phyloP scores from a whole-genome alignment of 1,140 invertebrate genomes.

The Aphaenogaster ashmeadi region DNA sequence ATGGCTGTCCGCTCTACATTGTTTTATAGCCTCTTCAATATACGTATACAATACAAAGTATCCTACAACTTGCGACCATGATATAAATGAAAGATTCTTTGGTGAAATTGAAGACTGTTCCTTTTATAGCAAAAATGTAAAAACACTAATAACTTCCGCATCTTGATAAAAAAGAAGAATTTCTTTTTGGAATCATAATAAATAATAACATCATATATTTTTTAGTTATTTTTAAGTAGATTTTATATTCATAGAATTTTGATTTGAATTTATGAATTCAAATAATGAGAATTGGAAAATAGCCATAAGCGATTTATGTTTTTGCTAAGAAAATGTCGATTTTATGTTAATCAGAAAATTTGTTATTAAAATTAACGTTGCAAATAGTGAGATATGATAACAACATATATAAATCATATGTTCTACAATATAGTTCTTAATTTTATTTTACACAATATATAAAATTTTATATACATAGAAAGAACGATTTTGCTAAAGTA shows the following conservation, averaged over 20 bases:
- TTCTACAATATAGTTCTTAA: not conserved
- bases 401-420: not conserved
- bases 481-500: too few relatives aligned
- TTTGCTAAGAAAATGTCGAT: not conserved
- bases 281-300: not conserved
- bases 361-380: not conserved
- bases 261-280: not conserved
- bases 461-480: slow-evolving; percentile 9
- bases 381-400: not conserved
- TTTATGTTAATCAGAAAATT: not conserved
- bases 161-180: not conserved
- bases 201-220: not conserved
- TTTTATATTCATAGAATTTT: not conserved
- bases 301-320: not conserved
- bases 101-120: not conserved
- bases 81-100: not conserved
- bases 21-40: slow-evolving; percentile 7
- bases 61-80: not conserved
- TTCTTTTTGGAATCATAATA: not conserved
- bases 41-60: not conserved
- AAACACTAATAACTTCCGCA: not conserved
- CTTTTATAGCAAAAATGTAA: not conserved
- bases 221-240: not conserved
- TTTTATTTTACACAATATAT: not conserved
- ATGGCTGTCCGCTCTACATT: not conserved